Conservation (phyloP, 2,888 invertebrate species). For the Nineta flava region DNA sequence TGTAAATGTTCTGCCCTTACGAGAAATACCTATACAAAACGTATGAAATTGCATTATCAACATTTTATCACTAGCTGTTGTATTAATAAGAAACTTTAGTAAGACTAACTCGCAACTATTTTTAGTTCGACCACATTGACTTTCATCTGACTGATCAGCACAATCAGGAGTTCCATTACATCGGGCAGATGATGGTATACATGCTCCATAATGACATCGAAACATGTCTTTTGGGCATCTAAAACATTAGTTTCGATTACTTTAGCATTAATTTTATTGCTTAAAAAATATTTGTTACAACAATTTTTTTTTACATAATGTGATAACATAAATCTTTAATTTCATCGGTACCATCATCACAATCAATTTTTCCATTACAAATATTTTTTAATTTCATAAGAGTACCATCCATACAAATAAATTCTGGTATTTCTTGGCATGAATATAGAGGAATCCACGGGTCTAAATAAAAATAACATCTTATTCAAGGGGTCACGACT, state of each 20-base stretch:
- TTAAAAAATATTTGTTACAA: not conserved
- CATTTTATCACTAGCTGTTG: too few relatives aligned
- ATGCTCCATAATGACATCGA: constrained; percentile 23
- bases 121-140: constrained; percentile 14
- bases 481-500: too few relatives aligned
- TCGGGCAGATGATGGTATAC: constrained; percentile 16
- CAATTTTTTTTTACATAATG: constrained; percentile 11
- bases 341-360: constrained; percentile 27
- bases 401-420: constrained; percentile 16
- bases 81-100: too few relatives aligned
- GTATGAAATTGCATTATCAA: too few relatives aligned
- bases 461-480: too few relatives aligned
- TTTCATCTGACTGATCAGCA: constrained; percentile 19
- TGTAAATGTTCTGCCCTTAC: too few relatives aligned
- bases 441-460: too few relatives aligned
- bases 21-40: too few relatives aligned
- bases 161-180: constrained; percentile 21
- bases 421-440: constrained; percentile 7
- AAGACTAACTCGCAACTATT: constrained; percentile 14
- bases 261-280: too few relatives aligned
- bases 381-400: constrained; percentile 12
- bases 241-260: not conserved
- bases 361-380: constrained; percentile 19
- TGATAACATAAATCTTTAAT: constrained; percentile 21
- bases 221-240: constrained; percentile 17